These are phyloP conservation scores for Chironomus tentans DNA, from an alignment of 2,888 invertebrate species.

Conservation along the genomic window DNA sequence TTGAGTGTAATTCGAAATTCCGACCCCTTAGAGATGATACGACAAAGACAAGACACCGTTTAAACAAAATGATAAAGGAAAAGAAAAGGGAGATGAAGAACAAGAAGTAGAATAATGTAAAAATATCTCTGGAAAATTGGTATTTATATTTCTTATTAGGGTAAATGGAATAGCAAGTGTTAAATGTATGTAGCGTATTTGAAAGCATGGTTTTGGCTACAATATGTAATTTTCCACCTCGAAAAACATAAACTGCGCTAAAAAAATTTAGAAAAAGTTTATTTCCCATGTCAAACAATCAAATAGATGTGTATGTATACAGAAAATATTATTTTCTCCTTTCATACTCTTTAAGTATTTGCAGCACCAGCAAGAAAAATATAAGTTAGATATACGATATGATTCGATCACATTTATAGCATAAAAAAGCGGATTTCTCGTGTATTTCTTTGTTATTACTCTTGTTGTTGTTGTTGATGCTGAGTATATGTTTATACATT, in stretches of 20 bases:
- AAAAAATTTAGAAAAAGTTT: background rate
- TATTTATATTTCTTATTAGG: conserved; percentile 7
- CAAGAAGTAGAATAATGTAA: background rate
- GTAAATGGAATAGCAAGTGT: background rate
- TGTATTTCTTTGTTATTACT: background rate
- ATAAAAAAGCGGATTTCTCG: background rate
- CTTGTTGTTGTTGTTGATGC: background rate
- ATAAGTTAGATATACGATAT: background rate
- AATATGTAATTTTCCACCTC: too few species aligned
- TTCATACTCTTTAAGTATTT: too few species aligned
- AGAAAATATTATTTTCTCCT: too few species aligned
- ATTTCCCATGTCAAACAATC: conserved; percentile 16
- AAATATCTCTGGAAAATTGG: background rate
- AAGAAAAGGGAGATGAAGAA: background rate
- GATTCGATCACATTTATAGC: background rate
- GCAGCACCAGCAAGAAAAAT: too few species aligned
- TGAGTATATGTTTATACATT: background rate
- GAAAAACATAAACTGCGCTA: too few species aligned
- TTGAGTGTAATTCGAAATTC: too few species aligned
- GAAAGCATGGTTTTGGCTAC: too few species aligned
- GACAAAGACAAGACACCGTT: too few species aligned
- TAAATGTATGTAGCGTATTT: too few species aligned
- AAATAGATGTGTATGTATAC: background rate
- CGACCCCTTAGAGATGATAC: too few species aligned
- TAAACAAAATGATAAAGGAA: background rate